Conservation (phyloP, 1,140 invertebrate species). For the Halyomorpha halys region DNA sequence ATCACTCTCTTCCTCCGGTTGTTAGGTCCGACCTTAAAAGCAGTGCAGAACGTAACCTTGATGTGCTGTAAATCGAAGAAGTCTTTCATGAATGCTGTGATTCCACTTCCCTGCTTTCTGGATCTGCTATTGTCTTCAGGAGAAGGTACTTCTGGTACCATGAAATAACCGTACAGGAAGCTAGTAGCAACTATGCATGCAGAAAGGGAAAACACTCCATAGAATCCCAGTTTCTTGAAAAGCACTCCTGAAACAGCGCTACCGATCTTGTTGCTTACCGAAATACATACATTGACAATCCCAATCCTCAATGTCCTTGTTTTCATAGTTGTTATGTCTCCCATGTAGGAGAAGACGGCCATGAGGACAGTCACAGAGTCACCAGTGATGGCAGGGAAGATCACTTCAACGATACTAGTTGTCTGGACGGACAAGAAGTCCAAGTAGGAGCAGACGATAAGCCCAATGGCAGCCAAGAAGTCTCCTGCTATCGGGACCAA, state of each 20-base stretch:
- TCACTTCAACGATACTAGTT: slow-evolving; percentile 58
- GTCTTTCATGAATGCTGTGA: not conserved
- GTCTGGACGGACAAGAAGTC: slow-evolving; percentile 59
- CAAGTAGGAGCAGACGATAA: slow-evolving; percentile 68
- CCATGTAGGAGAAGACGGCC: slow-evolving; percentile 80
- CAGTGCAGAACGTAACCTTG: not conserved
- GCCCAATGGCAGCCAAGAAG: slow-evolving; percentile 59
- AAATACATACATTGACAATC: slow-evolving; percentile 70
- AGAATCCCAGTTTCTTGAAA: slow-evolving; percentile 59
- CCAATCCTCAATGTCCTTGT: slow-evolving; percentile 71
- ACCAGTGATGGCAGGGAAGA: slow-evolving; percentile 67
- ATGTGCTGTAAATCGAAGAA: slow-evolving; percentile 8
- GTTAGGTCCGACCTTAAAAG: not conserved
- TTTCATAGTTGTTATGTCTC: slow-evolving; percentile 68
- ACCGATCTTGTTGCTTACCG: slow-evolving; percentile 60
- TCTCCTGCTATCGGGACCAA: slow-evolving; percentile 71
- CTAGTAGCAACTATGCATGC: slow-evolving; percentile 39
- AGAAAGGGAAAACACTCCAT: slow-evolving; percentile 65
- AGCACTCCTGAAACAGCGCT: slow-evolving; percentile 33
- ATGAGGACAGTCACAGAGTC: slow-evolving; percentile 86
- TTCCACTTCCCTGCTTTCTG: not conserved
- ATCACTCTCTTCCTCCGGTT: not conserved
- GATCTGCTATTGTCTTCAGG: not conserved
- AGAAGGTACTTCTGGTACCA: too few relatives aligned
- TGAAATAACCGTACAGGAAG: not conserved